Evolutionary conservation across 2,888 invertebrate species (phyloP).

Genomic region (Schizotus pectinicornis): DNA sequence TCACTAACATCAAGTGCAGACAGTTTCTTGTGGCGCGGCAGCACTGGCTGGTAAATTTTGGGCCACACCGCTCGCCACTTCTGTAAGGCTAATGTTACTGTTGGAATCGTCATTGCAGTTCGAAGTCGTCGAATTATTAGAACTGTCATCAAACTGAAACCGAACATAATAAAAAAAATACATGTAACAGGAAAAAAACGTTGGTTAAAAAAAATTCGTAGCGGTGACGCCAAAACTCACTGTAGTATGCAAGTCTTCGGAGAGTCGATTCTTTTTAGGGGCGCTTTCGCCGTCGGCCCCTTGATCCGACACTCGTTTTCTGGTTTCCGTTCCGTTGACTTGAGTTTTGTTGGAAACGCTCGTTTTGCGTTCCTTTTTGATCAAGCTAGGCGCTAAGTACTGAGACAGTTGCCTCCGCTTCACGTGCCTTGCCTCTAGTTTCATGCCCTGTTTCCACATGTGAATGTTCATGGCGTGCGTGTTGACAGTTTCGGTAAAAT

Average conservation of each 20-base stretch:
- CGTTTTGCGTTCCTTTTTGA: slow-evolving; percentile 75
- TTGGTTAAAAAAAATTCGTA: slow-evolving; percentile 11
- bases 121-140: slow-evolving; percentile 54
- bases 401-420: slow-evolving; percentile 78
- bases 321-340: slow-evolving; percentile 38
- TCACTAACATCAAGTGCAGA: slow-evolving; percentile 53
- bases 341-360: slow-evolving; percentile 50
- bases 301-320: slow-evolving; percentile 46
- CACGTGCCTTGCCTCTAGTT: slow-evolving; percentile 86
- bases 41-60: slow-evolving; percentile 34
- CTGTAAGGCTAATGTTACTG: slow-evolving; percentile 53
- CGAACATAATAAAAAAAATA: slow-evolving; percentile 6
- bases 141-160: slow-evolving; percentile 58
- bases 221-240: slow-evolving; percentile 36
- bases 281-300: slow-evolving; percentile 33
- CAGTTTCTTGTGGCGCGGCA: slow-evolving; percentile 42
- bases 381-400: slow-evolving; percentile 73
- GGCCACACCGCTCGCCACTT: slow-evolving; percentile 40
- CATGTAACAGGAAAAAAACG: too few relatives aligned
- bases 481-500: slow-evolving; percentile 87
- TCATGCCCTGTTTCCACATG: slow-evolving; percentile 77
- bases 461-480: slow-evolving; percentile 75
- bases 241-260: slow-evolving; percentile 48
- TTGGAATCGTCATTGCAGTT: slow-evolving; percentile 60
- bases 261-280: slow-evolving; percentile 49